phyloP scores from a whole-genome alignment of 2,113 vertebrate genomes.

The Erythrolamprus reginae region DNA sequence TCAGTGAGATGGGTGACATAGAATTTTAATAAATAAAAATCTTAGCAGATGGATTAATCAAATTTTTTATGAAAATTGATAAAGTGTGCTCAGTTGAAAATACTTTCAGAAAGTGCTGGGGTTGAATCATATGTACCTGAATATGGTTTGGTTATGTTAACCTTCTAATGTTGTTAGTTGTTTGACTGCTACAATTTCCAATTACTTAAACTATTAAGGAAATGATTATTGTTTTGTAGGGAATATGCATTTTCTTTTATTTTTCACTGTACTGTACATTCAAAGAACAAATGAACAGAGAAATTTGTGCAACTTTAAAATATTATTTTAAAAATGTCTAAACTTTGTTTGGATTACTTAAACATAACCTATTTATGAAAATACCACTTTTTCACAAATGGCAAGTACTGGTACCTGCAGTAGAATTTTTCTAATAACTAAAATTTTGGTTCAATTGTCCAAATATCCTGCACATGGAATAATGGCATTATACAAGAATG shows the following conservation, averaged over 20 bases:
- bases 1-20: not conserved
- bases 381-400: not conserved
- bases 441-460: not conserved
- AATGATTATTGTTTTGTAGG: not conserved
- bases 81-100: not conserved
- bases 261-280: not conserved
- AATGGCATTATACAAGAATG: not conserved
- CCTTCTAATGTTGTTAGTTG: not conserved
- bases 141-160: not conserved
- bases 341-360: not conserved
- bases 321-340: not conserved
- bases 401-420: not conserved
- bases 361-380: not conserved
- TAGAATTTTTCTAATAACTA: not conserved
- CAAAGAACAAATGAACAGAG: not conserved
- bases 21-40: too few species aligned
- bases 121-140: not conserved
- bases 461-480: not conserved
- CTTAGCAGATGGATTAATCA: not conserved
- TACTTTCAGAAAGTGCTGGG: not conserved
- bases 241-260: not conserved
- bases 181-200: not conserved
- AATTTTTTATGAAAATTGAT: not conserved
- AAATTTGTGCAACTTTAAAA: not conserved
- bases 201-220: not conserved